Percentiles rank a stretch among this genome's conserved stretches.
Conservation (phyloP, 2,113 vertebrate species). For the Tretioscincus oriximinensis region DNA sequence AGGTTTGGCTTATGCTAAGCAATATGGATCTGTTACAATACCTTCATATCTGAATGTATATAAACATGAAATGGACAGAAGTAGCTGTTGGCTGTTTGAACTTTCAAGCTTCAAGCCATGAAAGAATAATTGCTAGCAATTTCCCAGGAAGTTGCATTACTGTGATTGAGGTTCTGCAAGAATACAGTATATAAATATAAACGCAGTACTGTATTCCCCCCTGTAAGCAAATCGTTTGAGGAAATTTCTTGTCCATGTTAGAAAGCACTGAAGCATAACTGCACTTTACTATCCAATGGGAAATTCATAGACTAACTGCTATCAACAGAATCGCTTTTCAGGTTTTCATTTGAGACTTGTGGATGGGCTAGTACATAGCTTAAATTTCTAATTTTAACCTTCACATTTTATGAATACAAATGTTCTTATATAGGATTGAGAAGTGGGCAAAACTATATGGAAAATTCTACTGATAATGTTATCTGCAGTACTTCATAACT, state of each 20-base stretch:
- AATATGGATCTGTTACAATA: constrained; percentile 19
- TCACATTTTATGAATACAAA: neutral
- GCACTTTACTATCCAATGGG: constrained; percentile 38
- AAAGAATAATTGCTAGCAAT: constrained; percentile 27
- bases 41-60: neutral
- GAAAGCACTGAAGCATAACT: constrained; percentile 35
- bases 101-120: constrained; percentile 17
- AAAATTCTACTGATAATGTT: neutral
- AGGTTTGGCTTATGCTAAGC: constrained; percentile 10
- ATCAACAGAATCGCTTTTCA: constrained; percentile 27
- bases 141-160: constrained; percentile 38
- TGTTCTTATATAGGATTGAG: neutral
- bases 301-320: constrained; percentile 29
- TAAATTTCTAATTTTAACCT: neutral
- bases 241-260: constrained; percentile 39
- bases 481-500: neutral
- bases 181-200: constrained; percentile 11
- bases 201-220: neutral
- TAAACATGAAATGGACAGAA: constrained; percentile 13
- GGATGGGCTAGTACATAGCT: neutral
- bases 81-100: constrained; percentile 3
- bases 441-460: neutral
- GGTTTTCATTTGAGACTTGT: neutral
- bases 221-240: constrained; percentile 44
- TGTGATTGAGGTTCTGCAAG: constrained; percentile 15